A percentile compares a stretch with the other conserved stretches of the same genome.
phyloP scores from a whole-genome alignment of 2,888 invertebrate genomes.

The Xestia c-nigrum region DNA sequence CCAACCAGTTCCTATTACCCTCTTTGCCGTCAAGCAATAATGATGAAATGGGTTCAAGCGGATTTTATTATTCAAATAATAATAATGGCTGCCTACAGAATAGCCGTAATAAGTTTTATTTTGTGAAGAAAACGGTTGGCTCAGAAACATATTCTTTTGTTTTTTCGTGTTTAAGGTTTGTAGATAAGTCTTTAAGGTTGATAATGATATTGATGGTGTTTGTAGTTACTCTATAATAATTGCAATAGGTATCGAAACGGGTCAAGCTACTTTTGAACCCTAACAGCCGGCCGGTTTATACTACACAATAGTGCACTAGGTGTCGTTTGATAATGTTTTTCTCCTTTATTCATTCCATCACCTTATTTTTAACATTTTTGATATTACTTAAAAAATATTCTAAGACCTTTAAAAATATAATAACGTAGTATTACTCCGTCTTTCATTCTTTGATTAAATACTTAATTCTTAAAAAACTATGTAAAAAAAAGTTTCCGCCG shows the following conservation, averaged over 20 bases:
- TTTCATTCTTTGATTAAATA: too few species aligned
- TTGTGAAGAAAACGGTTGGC: not conserved
- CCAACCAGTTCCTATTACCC: constrained; percentile 43
- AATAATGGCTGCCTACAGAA: not conserved
- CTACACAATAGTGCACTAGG: not conserved
- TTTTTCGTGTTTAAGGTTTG: not conserved
- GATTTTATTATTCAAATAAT: constrained; percentile 48
- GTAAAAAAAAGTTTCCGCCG: too few species aligned
- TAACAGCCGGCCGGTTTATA: not conserved
- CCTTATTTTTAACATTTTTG: too few species aligned
- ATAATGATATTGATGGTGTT: not conserved
- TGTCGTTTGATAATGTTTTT: not conserved
- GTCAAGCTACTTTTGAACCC: too few species aligned
- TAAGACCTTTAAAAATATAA: too few species aligned
- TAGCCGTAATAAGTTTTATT: not conserved
- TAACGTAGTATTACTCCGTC: too few species aligned
- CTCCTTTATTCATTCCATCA: too few species aligned
- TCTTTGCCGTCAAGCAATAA: constrained; percentile 37
- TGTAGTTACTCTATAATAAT: too few species aligned
- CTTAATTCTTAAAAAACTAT: too few species aligned
- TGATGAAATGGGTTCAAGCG: constrained; percentile 44
- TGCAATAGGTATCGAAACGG: too few species aligned
- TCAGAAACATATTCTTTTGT: not conserved
- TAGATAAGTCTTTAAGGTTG: not conserved
- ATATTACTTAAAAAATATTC: too few species aligned